phyloP scores from a whole-genome alignment of 1,140 invertebrate species.

The Drosophila lini region DNA sequence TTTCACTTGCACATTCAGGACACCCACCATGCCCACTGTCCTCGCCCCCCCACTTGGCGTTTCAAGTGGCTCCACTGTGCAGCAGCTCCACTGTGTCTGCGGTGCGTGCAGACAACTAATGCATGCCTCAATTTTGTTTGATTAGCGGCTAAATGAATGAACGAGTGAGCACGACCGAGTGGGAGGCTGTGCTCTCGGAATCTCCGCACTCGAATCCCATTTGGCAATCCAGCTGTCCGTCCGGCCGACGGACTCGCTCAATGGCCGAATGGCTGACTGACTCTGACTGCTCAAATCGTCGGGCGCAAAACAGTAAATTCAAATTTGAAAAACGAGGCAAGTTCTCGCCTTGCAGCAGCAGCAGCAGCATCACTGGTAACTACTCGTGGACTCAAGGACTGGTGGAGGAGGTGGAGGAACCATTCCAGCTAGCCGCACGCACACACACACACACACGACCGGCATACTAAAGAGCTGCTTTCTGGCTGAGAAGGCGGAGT shows the following conservation, averaged over 20 bases:
- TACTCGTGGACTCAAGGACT: constrained; percentile 15
- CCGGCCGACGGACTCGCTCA: constrained; percentile 11
- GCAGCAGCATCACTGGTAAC: neutral
- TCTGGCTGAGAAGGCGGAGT: constrained; percentile 17
- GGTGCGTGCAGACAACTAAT: constrained; percentile 57
- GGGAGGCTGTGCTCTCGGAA: neutral
- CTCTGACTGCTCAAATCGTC: constrained; percentile 50
- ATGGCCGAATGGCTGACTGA: constrained; percentile 32
- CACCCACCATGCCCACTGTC: constrained; percentile 24
- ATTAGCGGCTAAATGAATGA: constrained; percentile 67
- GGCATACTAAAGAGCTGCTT: constrained; percentile 53
- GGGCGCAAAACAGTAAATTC: constrained; percentile 54
- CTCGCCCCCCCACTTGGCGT: neutral
- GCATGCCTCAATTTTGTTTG: constrained; percentile 67
- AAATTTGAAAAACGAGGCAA: constrained; percentile 66
- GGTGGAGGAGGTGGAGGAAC: constrained; percentile 14
- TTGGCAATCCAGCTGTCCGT: constrained; percentile 6
- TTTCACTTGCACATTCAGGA: no score
- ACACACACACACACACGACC: constrained; percentile 54
- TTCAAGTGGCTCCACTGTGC: constrained; percentile 22
- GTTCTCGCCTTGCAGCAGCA: constrained; percentile 32
- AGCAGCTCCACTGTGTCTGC: constrained; percentile 1
- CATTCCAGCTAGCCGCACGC: constrained; percentile 21
- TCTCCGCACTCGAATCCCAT: constrained; percentile 18
- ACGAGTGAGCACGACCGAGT: constrained; percentile 39